A percentile compares a stretch with the other conserved stretches of the same genome.
These are phyloP conservation scores for Geotrupes spiniger DNA, from an alignment of 2,888 invertebrate species.

Conservation along the genomic window DNA sequence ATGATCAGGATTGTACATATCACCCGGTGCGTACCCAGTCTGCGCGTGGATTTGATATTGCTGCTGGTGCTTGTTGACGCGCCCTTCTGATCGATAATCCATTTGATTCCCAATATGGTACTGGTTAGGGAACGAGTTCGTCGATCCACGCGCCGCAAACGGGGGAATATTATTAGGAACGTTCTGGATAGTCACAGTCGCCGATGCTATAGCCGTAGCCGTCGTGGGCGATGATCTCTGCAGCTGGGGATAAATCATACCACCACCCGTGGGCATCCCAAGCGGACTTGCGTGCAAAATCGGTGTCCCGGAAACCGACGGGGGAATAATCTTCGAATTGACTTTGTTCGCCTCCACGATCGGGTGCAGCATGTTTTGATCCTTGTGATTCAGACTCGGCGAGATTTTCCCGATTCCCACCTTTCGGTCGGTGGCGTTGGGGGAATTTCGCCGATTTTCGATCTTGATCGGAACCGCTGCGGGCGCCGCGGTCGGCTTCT, in stretches of 20 bases:
- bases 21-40: constrained; percentile 35
- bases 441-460: constrained; percentile 56
- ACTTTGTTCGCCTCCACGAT: constrained; percentile 54
- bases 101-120: constrained; percentile 44
- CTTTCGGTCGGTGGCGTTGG: constrained; percentile 53
- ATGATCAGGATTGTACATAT: constrained; percentile 50
- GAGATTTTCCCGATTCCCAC: constrained; percentile 56
- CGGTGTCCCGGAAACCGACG: constrained; percentile 55
- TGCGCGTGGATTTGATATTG: constrained; percentile 43
- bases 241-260: constrained; percentile 57
- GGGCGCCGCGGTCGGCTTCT: constrained; percentile 46
- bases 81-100: constrained; percentile 42
- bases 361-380: constrained; percentile 24
- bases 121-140: constrained; percentile 46
- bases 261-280: constrained; percentile 45
- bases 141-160: constrained; percentile 56
- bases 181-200: constrained; percentile 55
- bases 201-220: constrained; percentile 59
- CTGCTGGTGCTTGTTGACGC: constrained; percentile 38
- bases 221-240: constrained; percentile 69
- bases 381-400: constrained; percentile 47
- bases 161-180: constrained; percentile 60
- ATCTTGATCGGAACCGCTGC: constrained; percentile 49
- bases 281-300: constrained; percentile 63
- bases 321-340: constrained; percentile 62